Evolutionary conservation across 2,113 vertebrate genomes (phyloP).

Genomic region (Cebus imitator): DNA sequence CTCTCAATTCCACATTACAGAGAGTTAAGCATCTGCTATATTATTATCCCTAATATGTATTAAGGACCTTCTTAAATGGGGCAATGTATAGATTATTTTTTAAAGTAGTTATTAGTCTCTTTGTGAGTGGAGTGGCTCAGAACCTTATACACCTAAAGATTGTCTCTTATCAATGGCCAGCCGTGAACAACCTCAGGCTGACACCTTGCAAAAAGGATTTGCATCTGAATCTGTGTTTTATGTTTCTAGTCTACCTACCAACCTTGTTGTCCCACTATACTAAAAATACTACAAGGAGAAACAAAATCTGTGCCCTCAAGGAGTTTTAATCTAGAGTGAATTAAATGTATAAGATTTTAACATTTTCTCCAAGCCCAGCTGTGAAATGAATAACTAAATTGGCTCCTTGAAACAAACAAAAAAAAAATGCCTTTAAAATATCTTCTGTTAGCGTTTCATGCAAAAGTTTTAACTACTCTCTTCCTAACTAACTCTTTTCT

Average conservation of each 20-base stretch:
- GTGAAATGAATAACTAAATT: constrained; percentile 3
- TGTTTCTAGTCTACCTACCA: not conserved
- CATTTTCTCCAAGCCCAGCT: not conserved
- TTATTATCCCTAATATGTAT: not conserved
- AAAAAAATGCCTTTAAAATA: not conserved
- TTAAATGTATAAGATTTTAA: not conserved
- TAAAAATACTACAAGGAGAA: not conserved
- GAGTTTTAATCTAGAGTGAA: not conserved
- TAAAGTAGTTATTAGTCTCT: not conserved
- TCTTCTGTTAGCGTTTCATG: not conserved
- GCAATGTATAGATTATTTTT: not conserved
- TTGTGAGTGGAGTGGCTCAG: not conserved
- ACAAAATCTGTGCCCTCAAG: not conserved
- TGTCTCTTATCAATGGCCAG: not conserved
- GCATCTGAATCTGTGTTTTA: not conserved
- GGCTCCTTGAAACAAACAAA: not conserved
- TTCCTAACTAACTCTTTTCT: not conserved
- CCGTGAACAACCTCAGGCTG: not conserved
- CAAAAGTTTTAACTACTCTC: constrained; percentile 7
- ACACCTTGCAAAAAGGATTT: not conserved
- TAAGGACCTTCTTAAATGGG: not conserved
- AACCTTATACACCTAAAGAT: not conserved
- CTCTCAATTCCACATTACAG: not conserved
- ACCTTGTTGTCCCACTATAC: too few species aligned
- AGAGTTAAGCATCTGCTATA: not conserved